A percentile compares a stretch with the other conserved stretches of the same genome.
These are phyloP conservation scores for Falco berigora DNA, from an alignment of 2,797 vertebrate species.

Conservation along the genomic window DNA sequence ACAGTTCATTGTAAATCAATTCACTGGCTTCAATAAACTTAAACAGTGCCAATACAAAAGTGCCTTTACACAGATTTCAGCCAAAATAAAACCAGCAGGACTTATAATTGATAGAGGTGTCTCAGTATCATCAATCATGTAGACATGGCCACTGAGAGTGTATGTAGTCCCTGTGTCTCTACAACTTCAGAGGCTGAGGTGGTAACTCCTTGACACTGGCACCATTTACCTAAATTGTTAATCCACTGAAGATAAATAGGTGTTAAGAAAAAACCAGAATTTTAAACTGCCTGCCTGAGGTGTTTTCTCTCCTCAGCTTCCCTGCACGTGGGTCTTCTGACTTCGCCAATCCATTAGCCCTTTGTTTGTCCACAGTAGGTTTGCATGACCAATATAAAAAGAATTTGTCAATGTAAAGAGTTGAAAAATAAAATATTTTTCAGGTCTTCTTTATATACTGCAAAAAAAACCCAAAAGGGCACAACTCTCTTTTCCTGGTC, in stretches of 20 bases:
- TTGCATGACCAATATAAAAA: neutral
- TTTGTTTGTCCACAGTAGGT: neutral
- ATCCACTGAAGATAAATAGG: neutral
- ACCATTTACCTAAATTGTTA: slow-evolving; percentile 3
- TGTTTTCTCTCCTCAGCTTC: neutral
- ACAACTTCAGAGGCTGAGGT: neutral
- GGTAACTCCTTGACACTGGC: neutral
- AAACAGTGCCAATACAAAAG: neutral
- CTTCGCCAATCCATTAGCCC: neutral
- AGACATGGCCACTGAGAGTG: neutral
- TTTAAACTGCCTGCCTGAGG: neutral
- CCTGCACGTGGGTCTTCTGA: neutral
- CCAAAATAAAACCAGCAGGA: neutral
- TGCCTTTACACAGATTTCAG: neutral
- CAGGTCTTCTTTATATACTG: neutral
- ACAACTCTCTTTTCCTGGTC: neutral
- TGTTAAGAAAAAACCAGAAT: neutral
- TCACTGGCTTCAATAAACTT: neutral
- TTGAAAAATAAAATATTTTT: neutral
- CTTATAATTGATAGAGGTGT: neutral
- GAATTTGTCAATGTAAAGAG: neutral
- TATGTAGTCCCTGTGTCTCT: neutral
- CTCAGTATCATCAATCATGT: neutral
- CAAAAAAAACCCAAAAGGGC: neutral
- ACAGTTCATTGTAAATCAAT: neutral